phyloP scores from a whole-genome alignment of 2,888 invertebrate species.

The Dasysyrphus tricinctus region DNA sequence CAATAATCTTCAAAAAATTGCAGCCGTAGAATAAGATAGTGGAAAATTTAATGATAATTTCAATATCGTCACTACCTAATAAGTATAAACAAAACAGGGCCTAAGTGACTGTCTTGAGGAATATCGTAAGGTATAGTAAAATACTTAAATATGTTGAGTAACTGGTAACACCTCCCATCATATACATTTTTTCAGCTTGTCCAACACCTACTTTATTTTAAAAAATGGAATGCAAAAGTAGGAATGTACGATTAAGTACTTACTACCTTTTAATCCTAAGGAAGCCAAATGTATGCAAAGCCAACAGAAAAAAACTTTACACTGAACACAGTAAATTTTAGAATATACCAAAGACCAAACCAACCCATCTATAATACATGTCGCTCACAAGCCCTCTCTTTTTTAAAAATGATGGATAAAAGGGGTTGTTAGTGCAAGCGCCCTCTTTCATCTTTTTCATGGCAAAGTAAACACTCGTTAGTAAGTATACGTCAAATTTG shows the following conservation, averaged over 20 bases:
- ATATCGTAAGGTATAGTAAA: no score
- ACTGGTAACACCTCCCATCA: not conserved
- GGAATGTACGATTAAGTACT: not conserved
- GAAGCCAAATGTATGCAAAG: constrained; percentile 53
- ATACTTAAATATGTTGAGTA: no score
- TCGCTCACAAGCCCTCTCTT: not conserved
- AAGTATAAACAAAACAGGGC: no score
- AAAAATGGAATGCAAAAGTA: not conserved
- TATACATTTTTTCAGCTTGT: not conserved
- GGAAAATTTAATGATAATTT: no score
- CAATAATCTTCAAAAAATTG: no score
- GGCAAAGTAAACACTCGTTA: constrained; percentile 72
- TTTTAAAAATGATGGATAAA: not conserved
- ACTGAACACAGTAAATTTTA: not conserved
- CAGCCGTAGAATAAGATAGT: no score
- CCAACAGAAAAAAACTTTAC: constrained; percentile 1
- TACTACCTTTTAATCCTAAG: constrained; percentile 38
- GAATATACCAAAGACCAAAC: not conserved
- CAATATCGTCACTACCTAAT: no score
- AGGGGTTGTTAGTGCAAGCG: constrained; percentile 44
- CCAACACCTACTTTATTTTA: not conserved
- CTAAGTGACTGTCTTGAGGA: no score
- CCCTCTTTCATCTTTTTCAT: constrained; percentile 63
- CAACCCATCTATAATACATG: not conserved
- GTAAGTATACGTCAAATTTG: constrained; percentile 60